phyloP scores from a whole-genome alignment of 2,888 invertebrate species.

The Laspeyria flexula region DNA sequence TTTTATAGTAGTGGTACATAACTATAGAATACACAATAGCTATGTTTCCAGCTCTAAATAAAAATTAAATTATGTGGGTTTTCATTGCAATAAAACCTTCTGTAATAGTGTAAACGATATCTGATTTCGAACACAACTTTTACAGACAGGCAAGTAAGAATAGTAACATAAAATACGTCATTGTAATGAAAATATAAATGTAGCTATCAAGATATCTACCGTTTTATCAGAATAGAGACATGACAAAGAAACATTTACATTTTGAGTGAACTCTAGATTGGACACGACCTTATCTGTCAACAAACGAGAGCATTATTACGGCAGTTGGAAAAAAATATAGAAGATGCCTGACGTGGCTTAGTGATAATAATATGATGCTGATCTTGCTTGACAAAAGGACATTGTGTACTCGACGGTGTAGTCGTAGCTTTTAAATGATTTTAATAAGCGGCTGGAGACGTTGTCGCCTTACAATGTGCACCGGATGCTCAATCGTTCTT shows the following conservation, averaged over 20 bases:
- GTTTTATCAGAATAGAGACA: conserved; percentile 6
- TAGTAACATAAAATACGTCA: too few relatives aligned
- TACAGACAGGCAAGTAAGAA: too few relatives aligned
- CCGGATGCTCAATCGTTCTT: conserved; percentile 66
- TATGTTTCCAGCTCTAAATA: background rate
- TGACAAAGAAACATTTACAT: conserved; percentile 33
- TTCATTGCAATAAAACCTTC: too few relatives aligned
- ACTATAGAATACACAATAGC: too few relatives aligned
- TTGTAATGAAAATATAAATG: background rate
- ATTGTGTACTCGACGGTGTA: conserved; percentile 49
- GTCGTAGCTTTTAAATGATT: conserved; percentile 57
- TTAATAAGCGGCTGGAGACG: conserved; percentile 54
- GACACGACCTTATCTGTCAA: conserved; percentile 30
- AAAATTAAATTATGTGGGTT: background rate
- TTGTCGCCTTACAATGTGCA: conserved; percentile 64
- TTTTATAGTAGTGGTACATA: background rate
- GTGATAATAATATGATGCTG: conserved; percentile 26
- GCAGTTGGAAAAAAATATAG: conserved; percentile 23
- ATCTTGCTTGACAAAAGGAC: conserved; percentile 47
- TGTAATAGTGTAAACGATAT: too few relatives aligned
- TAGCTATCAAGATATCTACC: background rate
- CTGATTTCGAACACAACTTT: too few relatives aligned
- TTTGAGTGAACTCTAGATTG: conserved; percentile 20
- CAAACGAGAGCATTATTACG: conserved; percentile 27
- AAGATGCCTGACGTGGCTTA: conserved; percentile 25